Evolutionary conservation across 2,797 vertebrate genomes (phyloP), one percentile per base, ranked within the genome.

Genomic region (Siniperca undulata): DNA sequence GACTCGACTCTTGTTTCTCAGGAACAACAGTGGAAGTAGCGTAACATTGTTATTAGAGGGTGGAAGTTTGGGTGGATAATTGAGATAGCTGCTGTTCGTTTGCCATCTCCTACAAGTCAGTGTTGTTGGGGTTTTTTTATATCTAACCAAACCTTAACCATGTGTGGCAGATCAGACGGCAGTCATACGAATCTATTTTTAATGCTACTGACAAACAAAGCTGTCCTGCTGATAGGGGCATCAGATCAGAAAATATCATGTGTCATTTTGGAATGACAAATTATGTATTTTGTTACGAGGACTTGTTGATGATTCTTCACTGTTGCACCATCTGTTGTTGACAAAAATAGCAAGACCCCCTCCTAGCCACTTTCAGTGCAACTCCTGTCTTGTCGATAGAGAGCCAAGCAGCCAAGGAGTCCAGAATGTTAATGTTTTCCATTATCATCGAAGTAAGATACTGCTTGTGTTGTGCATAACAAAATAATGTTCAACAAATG

Each of bases 321-420:
- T 36, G 71, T 36, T 70, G 50, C 52, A 70, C 71, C 71, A 84
- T 67, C 61, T 84, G 72, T 56, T 71, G 38, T 30, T 0, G 38
- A 75, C 77, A 40, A 16, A 75, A 84, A 70, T 56, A 74, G 70
- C 44, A 30, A 8, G 44, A 40, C 30, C 14, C 40, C 70, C 27
- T 68, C 19, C 30, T 30, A 4, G 50, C 46, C 17, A 38, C 38
- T 50, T 67, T 60, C 53, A 20, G 8, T 20, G 56, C 69, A 55
- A 12, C 53, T 44, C 36, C n/a, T 24, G 67, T 59, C 80, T 76
- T 34, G 38, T 42, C 5, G 8, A 55, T 19, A 17, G 27, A 74
- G 64, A 78, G 48, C 66, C 24, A 42, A 59, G 70, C 61, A 59
- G 64, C 68, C 53, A 7, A 56, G 20, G 53, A 65, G 69, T 61